These are phyloP conservation scores for Melitaea cinxia DNA, from an alignment of 1,140 invertebrate genomes.

Conservation along the genomic window DNA sequence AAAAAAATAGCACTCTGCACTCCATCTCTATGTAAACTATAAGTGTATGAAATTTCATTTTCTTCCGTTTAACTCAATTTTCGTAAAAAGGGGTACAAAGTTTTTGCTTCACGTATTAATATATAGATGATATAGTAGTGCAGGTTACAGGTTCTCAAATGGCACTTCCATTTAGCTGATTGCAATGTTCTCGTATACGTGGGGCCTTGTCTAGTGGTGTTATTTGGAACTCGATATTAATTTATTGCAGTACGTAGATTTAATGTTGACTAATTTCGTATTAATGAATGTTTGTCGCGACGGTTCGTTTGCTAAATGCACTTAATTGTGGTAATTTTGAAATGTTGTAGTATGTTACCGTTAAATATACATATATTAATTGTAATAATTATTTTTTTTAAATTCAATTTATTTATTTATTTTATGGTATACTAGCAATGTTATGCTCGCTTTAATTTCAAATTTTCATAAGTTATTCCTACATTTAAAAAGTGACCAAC, in stretches of 20 bases:
- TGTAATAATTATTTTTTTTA: background rate
- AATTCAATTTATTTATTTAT: background rate
- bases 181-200: constrained; percentile 9
- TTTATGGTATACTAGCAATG: too few species aligned
- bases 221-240: constrained; percentile 59
- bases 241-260: constrained; percentile 51
- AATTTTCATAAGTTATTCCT: too few species aligned
- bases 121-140: too few species aligned
- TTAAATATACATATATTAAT: background rate
- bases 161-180: constrained; percentile 12
- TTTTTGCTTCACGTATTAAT: too few species aligned
- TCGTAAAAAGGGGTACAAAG: too few species aligned
- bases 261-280: constrained; percentile 36
- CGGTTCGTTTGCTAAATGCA: constrained; percentile 24
- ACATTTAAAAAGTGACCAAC: too few species aligned
- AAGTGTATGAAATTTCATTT: too few species aligned
- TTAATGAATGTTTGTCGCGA: constrained; percentile 32
- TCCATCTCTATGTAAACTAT: too few species aligned
- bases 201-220: constrained; percentile 55
- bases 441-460: too few species aligned
- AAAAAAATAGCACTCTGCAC: too few species aligned
- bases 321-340: constrained; percentile 20
- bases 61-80: too few species aligned
- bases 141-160: background rate
- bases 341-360: too few species aligned